Base-by-base conservation (phyloP, 1,140 invertebrate species). In the Hylaeus anthracinus region DNA sequence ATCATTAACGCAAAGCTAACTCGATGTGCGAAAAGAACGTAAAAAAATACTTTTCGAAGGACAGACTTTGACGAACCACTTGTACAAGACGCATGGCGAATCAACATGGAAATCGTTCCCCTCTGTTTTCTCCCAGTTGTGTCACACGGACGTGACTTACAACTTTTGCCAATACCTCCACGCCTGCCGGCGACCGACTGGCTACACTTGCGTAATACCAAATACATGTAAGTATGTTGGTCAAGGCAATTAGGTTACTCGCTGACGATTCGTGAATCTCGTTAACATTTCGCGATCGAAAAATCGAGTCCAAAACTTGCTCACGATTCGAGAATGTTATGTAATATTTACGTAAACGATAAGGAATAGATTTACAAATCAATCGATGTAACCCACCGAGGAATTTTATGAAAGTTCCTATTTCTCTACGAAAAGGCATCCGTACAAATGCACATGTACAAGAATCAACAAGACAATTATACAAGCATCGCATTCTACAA, bases 231-330 rank as follows among this genome's bases (percentile, higher is more conserved):
- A 48, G 67, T 63, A 66, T 26, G 61, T 92, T 90, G 91, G 91
- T 91, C 91, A 92, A 92, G 91, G 91, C 89, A 90, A 91, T 90
- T 91, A 86, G 88, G 90, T 92, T 90, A 90, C 79, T 78, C 74
- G 73, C 4, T 58, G 72, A 70, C 70, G 76, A 77, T 39, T 26
- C 51, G 64, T 53, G 60, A 76, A 79, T 81, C 67, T 80, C 67
- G 72, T 37, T 5, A 45, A 73, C 78, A 72, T 81, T 87, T 83
- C 63, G 48, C 76, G 39, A 58, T 69, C 41, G 70, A 37, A 41
- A 83, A 73, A 66, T 39, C 58, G 15, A 39, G 1, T 2, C 8
- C 5, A 45, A 5, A 5, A 45, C 43, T 26, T 5, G 43, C 3
- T 45, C 43, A 3, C 58, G 15, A 39, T 2, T 2, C 8, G 26